Conservation (phyloP, 2,113 vertebrate species). For the Hypanus sabinus region DNA sequence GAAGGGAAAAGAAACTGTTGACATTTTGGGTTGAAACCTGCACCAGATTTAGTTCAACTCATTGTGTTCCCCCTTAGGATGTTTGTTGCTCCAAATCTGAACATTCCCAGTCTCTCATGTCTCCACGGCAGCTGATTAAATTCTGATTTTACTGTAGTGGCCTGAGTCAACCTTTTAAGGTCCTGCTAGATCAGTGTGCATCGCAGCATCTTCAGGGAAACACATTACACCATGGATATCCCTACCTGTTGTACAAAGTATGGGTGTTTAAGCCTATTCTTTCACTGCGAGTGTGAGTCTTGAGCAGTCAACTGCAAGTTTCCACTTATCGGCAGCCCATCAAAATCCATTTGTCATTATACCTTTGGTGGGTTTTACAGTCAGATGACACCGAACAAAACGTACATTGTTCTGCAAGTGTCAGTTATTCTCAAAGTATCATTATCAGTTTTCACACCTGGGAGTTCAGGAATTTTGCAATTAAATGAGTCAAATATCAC, state of each 20-base stretch:
- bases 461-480: neutral
- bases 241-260: neutral
- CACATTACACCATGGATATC: neutral
- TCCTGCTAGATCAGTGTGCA: neutral
- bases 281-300: neutral
- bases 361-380: neutral
- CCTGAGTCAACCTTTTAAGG: neutral
- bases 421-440: neutral
- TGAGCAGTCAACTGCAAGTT: neutral
- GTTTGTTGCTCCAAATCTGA: too few species aligned
- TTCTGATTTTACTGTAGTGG: neutral
- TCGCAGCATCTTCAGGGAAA: neutral
- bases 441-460: neutral
- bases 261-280: neutral
- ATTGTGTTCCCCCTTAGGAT: too few species aligned
- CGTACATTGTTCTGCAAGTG: neutral
- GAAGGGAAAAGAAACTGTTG: too few species aligned
- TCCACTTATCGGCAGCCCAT: neutral
- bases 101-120: too few species aligned
- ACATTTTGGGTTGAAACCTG: too few species aligned
- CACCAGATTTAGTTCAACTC: too few species aligned
- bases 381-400: neutral
- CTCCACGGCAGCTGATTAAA: too few species aligned
- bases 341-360: neutral
- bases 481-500: neutral